A percentile compares a stretch with the other conserved stretches of the same genome.
Conservation (phyloP, 2,888 invertebrate genomes). For the Dasysyrphus tricinctus region DNA sequence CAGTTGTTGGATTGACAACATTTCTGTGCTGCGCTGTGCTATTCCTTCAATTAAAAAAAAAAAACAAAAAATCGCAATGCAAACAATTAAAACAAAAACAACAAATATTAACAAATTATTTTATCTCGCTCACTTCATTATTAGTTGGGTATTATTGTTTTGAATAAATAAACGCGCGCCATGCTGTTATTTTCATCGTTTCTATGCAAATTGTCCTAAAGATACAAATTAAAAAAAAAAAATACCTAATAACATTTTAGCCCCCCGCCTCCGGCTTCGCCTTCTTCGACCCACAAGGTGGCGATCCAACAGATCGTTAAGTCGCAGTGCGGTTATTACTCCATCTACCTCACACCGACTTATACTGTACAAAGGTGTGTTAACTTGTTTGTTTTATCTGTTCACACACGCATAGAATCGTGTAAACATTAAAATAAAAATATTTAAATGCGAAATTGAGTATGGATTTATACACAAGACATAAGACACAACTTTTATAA, state of each 20-base stretch:
- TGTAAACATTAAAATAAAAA: conserved; percentile 40
- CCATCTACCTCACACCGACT: conserved; percentile 27
- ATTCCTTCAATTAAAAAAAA: neutral
- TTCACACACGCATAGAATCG: conserved; percentile 48
- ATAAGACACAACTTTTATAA: conserved; percentile 26
- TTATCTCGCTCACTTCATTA: conserved; percentile 53
- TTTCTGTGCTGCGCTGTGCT: conserved; percentile 12
- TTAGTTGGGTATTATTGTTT: conserved; percentile 53
- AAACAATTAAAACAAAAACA: conserved; percentile 27
- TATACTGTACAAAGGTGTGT: conserved; percentile 44
- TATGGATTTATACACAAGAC: conserved; percentile 16
- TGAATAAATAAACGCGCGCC: conserved; percentile 50
- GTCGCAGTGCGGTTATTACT: conserved; percentile 52
- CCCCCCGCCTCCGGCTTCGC: neutral
- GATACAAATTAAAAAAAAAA: conserved; percentile 24
- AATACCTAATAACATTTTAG: neutral
- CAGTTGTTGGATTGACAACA: conserved; percentile 34
- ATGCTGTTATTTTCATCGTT: conserved; percentile 56
- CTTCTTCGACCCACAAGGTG: conserved; percentile 13
- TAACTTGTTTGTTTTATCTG: conserved; percentile 63
- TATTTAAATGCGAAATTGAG: conserved; percentile 15
- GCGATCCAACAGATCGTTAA: conserved; percentile 49
- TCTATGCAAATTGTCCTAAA: conserved; percentile 58
- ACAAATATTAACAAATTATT: conserved; percentile 45
- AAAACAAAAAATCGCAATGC: conserved; percentile 11